A percentile compares a stretch with the other conserved stretches of the same genome.
Evolutionary conservation across 2,113 vertebrate genomes (phyloP).

Genomic region (Tragulus kanchil): DNA sequence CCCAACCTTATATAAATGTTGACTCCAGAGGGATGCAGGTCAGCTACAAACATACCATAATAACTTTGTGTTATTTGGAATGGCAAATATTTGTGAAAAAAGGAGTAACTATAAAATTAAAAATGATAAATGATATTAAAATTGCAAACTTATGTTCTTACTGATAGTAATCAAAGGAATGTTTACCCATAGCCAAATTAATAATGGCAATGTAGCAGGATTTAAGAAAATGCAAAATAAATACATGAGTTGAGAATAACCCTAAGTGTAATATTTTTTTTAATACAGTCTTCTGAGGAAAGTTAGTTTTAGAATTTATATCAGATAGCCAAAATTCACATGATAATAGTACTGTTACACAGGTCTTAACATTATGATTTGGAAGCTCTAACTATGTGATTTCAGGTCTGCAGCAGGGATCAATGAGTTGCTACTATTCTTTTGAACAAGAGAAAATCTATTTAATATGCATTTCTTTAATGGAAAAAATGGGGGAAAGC

Average conservation of each 20-base stretch:
- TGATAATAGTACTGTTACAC: background rate
- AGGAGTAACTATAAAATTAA: background rate
- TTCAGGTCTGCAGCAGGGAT: background rate
- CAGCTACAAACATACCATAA: background rate
- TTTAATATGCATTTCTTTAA: background rate
- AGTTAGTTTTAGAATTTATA: background rate
- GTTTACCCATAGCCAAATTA: background rate
- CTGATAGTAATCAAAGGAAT: background rate
- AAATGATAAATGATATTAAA: background rate
- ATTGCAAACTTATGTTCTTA: background rate
- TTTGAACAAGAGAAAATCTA: background rate
- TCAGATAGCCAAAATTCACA: background rate
- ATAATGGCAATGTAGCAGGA: background rate
- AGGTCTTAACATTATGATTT: background rate
- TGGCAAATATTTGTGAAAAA: background rate
- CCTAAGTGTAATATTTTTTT: background rate
- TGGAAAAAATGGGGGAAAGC: background rate
- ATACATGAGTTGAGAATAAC: background rate
- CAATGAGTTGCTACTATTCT: background rate
- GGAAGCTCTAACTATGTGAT: background rate
- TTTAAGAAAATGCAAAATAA: constrained; percentile 21
- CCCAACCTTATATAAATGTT: background rate
- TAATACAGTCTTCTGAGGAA: background rate
- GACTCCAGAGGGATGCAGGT: background rate
- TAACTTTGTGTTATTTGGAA: background rate